Conservation (phyloP, 2,888 invertebrate genomes). For the Arrhopalites spinosus region DNA sequence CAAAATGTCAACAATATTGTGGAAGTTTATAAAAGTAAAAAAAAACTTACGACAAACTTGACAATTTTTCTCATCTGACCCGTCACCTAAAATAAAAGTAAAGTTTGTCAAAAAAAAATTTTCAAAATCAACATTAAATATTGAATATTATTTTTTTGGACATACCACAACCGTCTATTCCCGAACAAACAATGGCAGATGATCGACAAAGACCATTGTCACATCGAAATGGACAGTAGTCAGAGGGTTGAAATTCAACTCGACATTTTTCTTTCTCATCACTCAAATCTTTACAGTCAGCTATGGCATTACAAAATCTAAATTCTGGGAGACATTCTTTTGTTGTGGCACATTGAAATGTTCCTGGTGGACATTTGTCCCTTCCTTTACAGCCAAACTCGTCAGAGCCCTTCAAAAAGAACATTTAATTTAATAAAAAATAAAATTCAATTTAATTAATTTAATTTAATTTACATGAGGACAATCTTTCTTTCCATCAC, state of each 20-base stretch:
- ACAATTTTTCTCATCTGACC: constrained; percentile 81
- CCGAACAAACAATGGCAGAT: constrained; percentile 77
- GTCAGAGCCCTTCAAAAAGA: constrained; percentile 39
- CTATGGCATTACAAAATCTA: constrained; percentile 88
- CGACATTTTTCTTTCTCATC: constrained; percentile 77
- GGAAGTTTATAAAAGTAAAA: neutral
- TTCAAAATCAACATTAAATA: no score
- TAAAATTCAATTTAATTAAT: no score
- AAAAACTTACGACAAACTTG: constrained; percentile 80
- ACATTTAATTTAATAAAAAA: neutral
- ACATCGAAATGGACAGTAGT: constrained; percentile 81
- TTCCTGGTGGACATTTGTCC: constrained; percentile 54
- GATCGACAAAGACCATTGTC: constrained; percentile 81
- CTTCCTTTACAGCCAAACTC: constrained; percentile 51
- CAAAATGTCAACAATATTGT: neutral
- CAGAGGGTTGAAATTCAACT: constrained; percentile 62
- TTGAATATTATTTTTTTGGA: no score
- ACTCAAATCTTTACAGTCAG: constrained; percentile 68
- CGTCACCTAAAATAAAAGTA: constrained; percentile 78
- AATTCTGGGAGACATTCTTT: constrained; percentile 72
- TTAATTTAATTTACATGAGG: constrained; percentile 61
- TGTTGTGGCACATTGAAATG: constrained; percentile 52
- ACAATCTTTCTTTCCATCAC: constrained; percentile 72
- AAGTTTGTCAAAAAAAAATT: no score
- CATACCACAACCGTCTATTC: no score